A percentile compares a stretch with the other conserved stretches of the same genome.
Evolutionary conservation across 2,888 invertebrate species (phyloP).

Genomic region (Tineola bisselliella): DNA sequence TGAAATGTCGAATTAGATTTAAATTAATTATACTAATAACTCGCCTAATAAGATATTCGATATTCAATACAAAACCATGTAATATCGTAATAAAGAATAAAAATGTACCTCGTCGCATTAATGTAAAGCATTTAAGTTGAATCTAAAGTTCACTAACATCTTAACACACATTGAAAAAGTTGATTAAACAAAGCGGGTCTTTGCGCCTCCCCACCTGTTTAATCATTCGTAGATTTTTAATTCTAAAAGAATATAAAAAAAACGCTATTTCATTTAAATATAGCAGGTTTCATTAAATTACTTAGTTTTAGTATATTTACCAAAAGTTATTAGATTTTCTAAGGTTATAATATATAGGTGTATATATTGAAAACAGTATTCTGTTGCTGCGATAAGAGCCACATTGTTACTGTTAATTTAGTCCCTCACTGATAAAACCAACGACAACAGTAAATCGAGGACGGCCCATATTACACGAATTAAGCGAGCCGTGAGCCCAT

Average conservation of each 20-base stretch:
- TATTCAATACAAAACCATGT: too few relatives aligned
- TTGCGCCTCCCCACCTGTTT: neutral
- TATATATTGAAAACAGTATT: too few relatives aligned
- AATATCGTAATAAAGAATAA: too few relatives aligned
- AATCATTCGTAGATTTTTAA: neutral
- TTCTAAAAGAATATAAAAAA: neutral
- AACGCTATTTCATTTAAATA: neutral
- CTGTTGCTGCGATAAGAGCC: neutral
- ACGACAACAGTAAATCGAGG: constrained; percentile 26
- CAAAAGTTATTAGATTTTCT: neutral
- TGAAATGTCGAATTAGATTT: too few relatives aligned
- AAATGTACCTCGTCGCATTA: neutral
- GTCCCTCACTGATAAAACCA: constrained; percentile 15
- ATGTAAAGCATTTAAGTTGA: neutral
- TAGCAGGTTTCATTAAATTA: neutral
- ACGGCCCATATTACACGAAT: constrained; percentile 25
- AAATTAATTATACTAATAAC: too few relatives aligned
- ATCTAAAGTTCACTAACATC: neutral
- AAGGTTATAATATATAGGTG: too few relatives aligned
- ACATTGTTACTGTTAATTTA: constrained; percentile 3
- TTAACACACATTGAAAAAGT: neutral
- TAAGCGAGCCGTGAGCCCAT: constrained; percentile 43
- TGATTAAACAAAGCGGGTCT: neutral
- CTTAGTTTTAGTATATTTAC: too few relatives aligned
- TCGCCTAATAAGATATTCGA: too few relatives aligned